Evolutionary conservation across 2,888 invertebrate genomes (phyloP).

Genomic region (Phasia obesa): DNA sequence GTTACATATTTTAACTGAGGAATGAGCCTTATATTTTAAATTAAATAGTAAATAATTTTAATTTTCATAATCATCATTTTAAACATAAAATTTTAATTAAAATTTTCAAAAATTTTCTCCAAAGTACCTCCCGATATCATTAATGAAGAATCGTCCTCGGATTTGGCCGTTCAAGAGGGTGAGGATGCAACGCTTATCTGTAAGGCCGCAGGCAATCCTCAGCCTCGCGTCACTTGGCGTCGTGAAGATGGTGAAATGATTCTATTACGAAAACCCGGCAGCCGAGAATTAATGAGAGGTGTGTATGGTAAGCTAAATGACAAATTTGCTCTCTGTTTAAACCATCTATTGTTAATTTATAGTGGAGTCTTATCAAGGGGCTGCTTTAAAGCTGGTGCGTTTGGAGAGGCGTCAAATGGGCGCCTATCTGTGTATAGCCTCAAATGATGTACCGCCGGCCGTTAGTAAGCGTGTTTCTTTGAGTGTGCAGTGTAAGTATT

Average conservation of each 20-base stretch:
- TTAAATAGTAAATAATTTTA: neutral
- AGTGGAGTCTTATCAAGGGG: slow-evolving; percentile 91
- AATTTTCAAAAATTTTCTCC: too few relatives aligned
- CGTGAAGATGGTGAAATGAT: slow-evolving; percentile 88
- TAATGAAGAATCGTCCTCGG: slow-evolving; percentile 89
- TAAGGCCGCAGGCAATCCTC: slow-evolving; percentile 90
- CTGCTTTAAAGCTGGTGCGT: slow-evolving; percentile 88
- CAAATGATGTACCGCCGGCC: slow-evolving; percentile 95
- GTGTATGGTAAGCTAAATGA: slow-evolving; percentile 48
- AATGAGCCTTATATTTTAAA: neutral
- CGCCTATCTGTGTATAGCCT: slow-evolving; percentile 94
- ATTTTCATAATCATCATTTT: too few relatives aligned
- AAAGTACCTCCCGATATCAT: slow-evolving; percentile 92
- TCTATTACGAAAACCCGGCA: slow-evolving; percentile 84
- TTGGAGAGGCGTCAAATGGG: slow-evolving; percentile 95
- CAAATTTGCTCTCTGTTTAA: neutral
- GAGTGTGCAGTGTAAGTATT: slow-evolving; percentile 92
- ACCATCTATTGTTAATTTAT: slow-evolving; percentile 71
- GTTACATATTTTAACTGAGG: too few relatives aligned
- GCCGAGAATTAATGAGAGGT: slow-evolving; percentile 82
- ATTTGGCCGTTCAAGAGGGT: slow-evolving; percentile 90
- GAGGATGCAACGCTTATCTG: slow-evolving; percentile 90
- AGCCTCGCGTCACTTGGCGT: slow-evolving; percentile 90
- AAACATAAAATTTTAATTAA: neutral
- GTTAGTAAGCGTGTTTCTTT: slow-evolving; percentile 94